These are phyloP conservation scores for Epinephelus fuscoguttatus DNA, from an alignment of 2,113 vertebrate species.

Conservation along the genomic window DNA sequence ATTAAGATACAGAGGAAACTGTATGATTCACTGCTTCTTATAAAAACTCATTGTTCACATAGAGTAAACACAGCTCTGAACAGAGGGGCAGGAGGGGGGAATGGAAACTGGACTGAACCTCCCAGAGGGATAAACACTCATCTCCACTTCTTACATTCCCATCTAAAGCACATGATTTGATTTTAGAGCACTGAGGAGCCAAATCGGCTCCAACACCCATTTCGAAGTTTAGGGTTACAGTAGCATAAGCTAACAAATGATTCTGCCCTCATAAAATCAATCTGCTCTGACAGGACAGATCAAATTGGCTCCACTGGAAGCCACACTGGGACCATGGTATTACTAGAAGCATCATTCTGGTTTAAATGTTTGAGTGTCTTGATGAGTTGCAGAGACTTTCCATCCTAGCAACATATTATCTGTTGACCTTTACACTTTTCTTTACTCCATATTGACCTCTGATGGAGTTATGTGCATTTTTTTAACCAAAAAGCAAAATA, in stretches of 20 bases:
- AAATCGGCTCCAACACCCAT: background rate
- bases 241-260: background rate
- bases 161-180: constrained; percentile 42
- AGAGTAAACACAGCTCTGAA: constrained; percentile 24
- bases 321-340: background rate
- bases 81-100: background rate
- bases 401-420: background rate
- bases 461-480: background rate
- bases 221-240: background rate
- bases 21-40: constrained; percentile 27
- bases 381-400: background rate
- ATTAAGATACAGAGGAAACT: background rate
- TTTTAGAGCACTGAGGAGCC: background rate
- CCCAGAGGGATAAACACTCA: constrained; percentile 65
- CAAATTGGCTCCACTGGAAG: background rate
- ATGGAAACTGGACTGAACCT: constrained; percentile 49
- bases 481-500: background rate
- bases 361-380: background rate
- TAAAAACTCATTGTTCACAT: constrained; percentile 36
- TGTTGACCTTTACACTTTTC: background rate
- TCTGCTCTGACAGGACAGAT: background rate
- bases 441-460: background rate
- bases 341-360: too few species aligned
- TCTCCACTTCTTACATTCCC: constrained; percentile 31
- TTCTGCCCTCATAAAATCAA: background rate